Conservation (phyloP, 2,113 vertebrate genomes). For the Poeciliopsis occidentalis region DNA sequence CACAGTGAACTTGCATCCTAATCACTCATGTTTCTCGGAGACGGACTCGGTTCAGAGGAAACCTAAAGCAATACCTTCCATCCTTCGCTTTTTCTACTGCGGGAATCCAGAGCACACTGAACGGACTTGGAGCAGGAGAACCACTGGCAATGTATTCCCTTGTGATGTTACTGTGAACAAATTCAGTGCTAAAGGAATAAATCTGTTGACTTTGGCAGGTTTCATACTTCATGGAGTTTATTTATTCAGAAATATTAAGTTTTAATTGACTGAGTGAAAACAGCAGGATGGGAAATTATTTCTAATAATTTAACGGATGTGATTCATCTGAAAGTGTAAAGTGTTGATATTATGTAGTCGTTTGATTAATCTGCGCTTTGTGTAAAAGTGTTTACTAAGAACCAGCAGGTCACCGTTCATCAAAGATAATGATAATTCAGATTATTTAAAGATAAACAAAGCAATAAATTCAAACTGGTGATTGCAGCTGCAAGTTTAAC, state of each 20-base stretch:
- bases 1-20: conserved; percentile 78
- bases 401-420: no score
- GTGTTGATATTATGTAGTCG: no score
- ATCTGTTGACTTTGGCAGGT: conserved; percentile 86
- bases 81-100: conserved; percentile 82
- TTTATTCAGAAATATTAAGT: not conserved
- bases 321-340: no score
- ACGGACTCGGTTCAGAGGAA: conserved; percentile 82
- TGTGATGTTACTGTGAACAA: conserved; percentile 96
- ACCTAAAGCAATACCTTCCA: conserved; percentile 92
- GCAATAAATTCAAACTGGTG: no score
- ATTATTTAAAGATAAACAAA: no score
- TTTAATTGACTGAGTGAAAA: no score
- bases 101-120: conserved; percentile 82
- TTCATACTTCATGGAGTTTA: not conserved
- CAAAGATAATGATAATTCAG: no score
- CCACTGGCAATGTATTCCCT: conserved; percentile 86
- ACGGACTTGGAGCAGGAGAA: conserved; percentile 80
- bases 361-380: no score
- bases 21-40: conserved; percentile 80
- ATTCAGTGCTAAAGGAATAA: conserved; percentile 94
- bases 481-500: not conserved
- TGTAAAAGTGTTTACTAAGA: no score
- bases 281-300: no score
- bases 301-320: no score